These are phyloP conservation scores for Nysson spinosus DNA, from an alignment of 2,888 invertebrate genomes.

Conservation along the genomic window DNA sequence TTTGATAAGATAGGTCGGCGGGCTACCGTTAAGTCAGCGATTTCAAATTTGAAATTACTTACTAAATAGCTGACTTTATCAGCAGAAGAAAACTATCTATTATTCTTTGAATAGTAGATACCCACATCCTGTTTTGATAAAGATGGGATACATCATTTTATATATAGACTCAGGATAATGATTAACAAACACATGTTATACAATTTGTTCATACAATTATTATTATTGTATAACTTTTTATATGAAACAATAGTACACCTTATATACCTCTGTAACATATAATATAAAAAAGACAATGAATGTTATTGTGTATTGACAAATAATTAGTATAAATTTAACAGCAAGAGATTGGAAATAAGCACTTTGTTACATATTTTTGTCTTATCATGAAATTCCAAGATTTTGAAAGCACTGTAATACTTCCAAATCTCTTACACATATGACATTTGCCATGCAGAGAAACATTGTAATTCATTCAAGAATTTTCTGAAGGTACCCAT, in stretches of 20 bases:
- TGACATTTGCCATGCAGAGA: constrained; percentile 11
- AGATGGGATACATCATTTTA: not conserved
- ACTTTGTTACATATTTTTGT: constrained; percentile 11
- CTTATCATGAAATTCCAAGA: constrained; percentile 5
- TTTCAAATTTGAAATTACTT: no score
- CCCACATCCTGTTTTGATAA: no score
- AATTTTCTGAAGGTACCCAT: constrained; percentile 14
- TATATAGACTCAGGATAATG: constrained; percentile 17
- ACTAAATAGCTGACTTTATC: no score
- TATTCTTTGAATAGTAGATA: no score
- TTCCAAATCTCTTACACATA: constrained; percentile 19
- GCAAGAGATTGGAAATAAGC: constrained; percentile 24
- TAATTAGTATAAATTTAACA: constrained; percentile 37
- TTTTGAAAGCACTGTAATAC: constrained; percentile 35
- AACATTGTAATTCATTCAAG: constrained; percentile 16
- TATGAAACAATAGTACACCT: constrained; percentile 54
- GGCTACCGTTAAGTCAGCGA: no score
- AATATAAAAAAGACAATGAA: constrained; percentile 47
- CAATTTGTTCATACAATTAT: constrained; percentile 54
- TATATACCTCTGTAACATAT: constrained; percentile 44
- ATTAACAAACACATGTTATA: constrained; percentile 49
- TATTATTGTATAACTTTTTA: constrained; percentile 62
- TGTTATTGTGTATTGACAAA: constrained; percentile 38
- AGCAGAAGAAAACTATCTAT: no score
- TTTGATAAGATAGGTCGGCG: not conserved